Percentiles rank a stretch among this genome's conserved stretches.
phyloP scores from a whole-genome alignment of 2,888 invertebrate genomes.

The Microplitis manilae region DNA sequence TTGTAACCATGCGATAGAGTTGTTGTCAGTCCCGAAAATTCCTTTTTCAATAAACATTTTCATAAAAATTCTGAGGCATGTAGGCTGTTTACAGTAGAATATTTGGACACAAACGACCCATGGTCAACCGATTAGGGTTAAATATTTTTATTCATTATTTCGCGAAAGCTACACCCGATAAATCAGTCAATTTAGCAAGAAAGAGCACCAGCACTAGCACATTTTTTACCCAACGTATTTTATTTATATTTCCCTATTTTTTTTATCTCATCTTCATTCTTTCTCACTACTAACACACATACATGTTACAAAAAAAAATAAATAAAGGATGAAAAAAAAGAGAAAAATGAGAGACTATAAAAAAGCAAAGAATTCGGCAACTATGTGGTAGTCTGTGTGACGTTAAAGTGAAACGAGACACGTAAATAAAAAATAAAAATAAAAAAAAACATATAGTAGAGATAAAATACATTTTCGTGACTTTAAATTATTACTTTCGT shows the following conservation, averaged over 20 bases:
- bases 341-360: neutral
- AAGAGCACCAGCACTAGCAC: neutral
- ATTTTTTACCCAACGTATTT: neutral
- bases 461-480: conserved; percentile 1
- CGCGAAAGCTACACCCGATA: neutral
- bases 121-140: neutral
- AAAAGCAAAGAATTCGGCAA: neutral
- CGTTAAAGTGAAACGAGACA: neutral
- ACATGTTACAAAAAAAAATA: neutral
- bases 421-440: neutral
- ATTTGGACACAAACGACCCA: too few species aligned
- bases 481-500: neutral
- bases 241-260: neutral
- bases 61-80: too few species aligned
- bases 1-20: too few species aligned
- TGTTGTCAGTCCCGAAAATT: too few species aligned
- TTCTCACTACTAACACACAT: neutral
- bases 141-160: neutral
- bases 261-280: neutral
- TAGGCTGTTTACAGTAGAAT: too few species aligned
- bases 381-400: neutral
- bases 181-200: neutral
- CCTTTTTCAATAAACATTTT: too few species aligned
- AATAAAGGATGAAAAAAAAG: neutral
- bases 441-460: neutral